Evolutionary conservation across 2,113 vertebrate genomes (phyloP).

Genomic region (Ptyas mucosa): DNA sequence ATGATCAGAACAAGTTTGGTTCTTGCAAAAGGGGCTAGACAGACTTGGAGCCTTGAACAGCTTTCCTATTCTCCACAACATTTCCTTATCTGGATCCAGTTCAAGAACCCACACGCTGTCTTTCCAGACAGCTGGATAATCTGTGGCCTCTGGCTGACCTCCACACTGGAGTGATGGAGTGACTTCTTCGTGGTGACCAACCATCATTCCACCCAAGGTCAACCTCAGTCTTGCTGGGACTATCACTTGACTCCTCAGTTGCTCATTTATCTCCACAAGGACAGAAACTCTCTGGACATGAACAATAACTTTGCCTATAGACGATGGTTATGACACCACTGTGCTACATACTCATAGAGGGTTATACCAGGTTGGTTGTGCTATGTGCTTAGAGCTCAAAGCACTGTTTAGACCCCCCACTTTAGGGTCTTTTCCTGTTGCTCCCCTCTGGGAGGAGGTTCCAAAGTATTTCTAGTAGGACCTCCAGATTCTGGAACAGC

Average conservation of each 20-base stretch:
- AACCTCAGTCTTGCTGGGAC: not conserved
- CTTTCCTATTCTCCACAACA: not conserved
- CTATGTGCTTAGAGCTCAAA: too few relatives aligned
- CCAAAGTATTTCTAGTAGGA: too few relatives aligned
- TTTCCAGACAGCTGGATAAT: not conserved
- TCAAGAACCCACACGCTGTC: not conserved
- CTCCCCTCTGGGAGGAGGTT: too few relatives aligned
- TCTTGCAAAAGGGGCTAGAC: not conserved
- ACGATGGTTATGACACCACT: not conserved
- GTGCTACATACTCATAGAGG: not conserved
- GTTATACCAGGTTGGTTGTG: not conserved
- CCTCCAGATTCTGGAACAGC: too few relatives aligned
- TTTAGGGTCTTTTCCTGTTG: too few relatives aligned
- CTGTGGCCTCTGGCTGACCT: not conserved
- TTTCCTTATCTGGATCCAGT: not conserved
- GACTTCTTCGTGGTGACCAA: not conserved
- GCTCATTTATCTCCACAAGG: not conserved
- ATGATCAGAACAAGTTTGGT: not conserved
- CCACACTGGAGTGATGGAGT: not conserved
- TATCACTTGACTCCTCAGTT: not conserved
- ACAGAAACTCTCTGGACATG: too few relatives aligned
- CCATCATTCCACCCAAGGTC: not conserved
- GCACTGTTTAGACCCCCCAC: too few relatives aligned
- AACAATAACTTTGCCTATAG: not conserved
- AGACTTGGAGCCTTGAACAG: not conserved